Evolutionary conservation across 2,797 vertebrate genomes (phyloP), one percentile per base, ranked within the genome.

Genomic region (Peromyscus nudipes): DNA sequence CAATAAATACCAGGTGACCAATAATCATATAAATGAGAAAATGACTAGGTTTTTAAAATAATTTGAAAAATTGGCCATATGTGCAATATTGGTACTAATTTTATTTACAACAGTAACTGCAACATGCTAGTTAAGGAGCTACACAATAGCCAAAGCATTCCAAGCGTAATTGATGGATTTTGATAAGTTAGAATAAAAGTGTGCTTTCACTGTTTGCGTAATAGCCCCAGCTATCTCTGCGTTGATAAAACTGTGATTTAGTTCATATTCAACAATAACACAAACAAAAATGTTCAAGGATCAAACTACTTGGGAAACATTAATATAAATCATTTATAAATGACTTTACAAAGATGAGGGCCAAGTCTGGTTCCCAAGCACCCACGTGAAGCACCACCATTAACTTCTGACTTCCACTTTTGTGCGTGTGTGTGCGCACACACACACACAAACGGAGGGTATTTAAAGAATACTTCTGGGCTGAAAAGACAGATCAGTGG

Each of bases 21-120:
- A 69, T 93, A 95, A 92, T 65, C 6, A 62, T 43, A 79, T 34
- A 11, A 81, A 67, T 94, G 71, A 34, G 12, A 87, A 95, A 95
- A 69, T 92, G 17, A 73, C 8, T 91, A 95, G 1, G 12, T 95
- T 92, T 92, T 86, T 34, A 21, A 95, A 87, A 88, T 94, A 85
- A 85, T 76, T 93, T 92, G 27, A 52, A 95, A 93, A 40, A 71
- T 23, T 57, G 79, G 2, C 9, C 17, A 43, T 89, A 40, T 85
- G 7, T 62, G n/a, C 14, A 80, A 55, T 71, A 65, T 71, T 75
- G 69, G 27, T 84, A 31, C 10, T 84, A 80, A 64, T 29, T 94
- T 0, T 69, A 55, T 57, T 96, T 97, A 57, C 16, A 25, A 92
- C 65, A 13, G 34, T n/a, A 85, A 79, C 52, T 94, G 1, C 76